Conservation (phyloP, 2,888 invertebrate species). For the Scaptodrosophila latifasciaeformis region DNA sequence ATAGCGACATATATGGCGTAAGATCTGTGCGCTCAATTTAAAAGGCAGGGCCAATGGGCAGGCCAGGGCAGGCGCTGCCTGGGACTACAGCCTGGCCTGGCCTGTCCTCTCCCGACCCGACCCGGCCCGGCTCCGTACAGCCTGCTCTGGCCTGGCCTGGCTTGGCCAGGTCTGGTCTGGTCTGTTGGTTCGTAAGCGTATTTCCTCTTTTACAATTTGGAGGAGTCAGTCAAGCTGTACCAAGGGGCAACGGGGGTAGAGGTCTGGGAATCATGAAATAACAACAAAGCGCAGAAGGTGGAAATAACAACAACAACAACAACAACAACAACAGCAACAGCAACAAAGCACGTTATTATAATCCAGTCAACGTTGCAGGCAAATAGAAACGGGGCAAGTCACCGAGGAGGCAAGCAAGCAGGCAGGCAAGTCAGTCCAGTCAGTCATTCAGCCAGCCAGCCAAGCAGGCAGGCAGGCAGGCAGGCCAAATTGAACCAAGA, state of each 20-base stretch:
- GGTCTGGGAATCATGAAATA: constrained; percentile 2
- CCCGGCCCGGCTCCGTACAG: no score
- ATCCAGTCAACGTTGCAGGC: constrained; percentile 54
- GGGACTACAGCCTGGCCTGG: no score
- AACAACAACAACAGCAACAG: constrained; percentile 41
- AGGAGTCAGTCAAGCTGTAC: no score
- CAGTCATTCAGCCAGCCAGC: constrained; percentile 13
- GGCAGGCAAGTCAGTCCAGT: background rate
- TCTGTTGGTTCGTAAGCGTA: constrained; percentile 31
- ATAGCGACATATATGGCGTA: constrained; percentile 1
- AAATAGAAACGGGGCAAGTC: constrained; percentile 11
- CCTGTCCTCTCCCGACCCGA: no score
- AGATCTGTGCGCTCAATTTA: constrained; percentile 49
- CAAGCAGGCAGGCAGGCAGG: constrained; percentile 44
- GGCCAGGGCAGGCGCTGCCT: no score
- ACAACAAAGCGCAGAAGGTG: constrained; percentile 11
- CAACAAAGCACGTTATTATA: constrained; percentile 58
- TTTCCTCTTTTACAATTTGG: constrained; percentile 45
- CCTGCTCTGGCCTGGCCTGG: no score
- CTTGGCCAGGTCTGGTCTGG: constrained; percentile 17
- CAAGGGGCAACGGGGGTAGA: no score
- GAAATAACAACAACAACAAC: constrained; percentile 20
- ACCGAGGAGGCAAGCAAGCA: constrained; percentile 25
- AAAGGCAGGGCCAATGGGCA: constrained; percentile 26
- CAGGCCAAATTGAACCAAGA: background rate